Evolutionary conservation across 2,888 invertebrate genomes (phyloP).

Genomic region (Agriopis leucophaearia): DNA sequence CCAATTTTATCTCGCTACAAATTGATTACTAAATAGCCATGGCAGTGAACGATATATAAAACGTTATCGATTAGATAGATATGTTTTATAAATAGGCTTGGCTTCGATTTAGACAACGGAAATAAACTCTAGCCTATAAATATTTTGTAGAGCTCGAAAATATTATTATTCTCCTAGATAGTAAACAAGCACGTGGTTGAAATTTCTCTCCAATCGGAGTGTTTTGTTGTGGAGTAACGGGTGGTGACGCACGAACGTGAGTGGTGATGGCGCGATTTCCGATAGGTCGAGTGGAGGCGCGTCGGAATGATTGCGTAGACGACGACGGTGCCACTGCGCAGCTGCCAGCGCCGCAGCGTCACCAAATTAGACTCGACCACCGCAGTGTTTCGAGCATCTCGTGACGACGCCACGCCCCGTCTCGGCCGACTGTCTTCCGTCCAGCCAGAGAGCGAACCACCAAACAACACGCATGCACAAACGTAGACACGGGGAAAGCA

Average conservation of each 20-base stretch:
- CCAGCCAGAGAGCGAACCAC: conserved; percentile 61
- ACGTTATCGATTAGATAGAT: conserved; percentile 33
- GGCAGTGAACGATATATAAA: conserved; percentile 37
- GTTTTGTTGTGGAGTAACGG: conserved; percentile 49
- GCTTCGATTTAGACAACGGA: conserved; percentile 30
- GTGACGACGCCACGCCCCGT: conserved; percentile 81
- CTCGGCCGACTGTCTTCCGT: conserved; percentile 57
- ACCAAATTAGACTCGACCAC: conserved; percentile 79
- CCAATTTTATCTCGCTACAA: not conserved
- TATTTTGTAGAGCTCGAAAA: conserved; percentile 39
- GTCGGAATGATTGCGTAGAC: conserved; percentile 63
- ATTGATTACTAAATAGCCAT: conserved; percentile 26
- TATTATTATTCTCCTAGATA: conserved; percentile 53
- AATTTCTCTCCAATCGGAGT: conserved; percentile 48
- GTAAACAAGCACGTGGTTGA: conserved; percentile 55
- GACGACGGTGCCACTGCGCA: conserved; percentile 42
- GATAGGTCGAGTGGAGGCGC: conserved; percentile 47
- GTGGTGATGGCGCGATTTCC: conserved; percentile 40
- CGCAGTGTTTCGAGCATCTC: conserved; percentile 62
- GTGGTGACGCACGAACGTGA: conserved; percentile 52
- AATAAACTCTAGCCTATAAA: conserved; percentile 24
- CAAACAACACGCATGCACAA: conserved; percentile 53
- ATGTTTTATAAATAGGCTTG: conserved; percentile 1
- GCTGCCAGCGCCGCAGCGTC: conserved; percentile 62
- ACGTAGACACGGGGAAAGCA: conserved; percentile 62